Evolutionary conservation across 1,140 invertebrate species (phyloP).

Genomic region (Ceratina calcarata): DNA sequence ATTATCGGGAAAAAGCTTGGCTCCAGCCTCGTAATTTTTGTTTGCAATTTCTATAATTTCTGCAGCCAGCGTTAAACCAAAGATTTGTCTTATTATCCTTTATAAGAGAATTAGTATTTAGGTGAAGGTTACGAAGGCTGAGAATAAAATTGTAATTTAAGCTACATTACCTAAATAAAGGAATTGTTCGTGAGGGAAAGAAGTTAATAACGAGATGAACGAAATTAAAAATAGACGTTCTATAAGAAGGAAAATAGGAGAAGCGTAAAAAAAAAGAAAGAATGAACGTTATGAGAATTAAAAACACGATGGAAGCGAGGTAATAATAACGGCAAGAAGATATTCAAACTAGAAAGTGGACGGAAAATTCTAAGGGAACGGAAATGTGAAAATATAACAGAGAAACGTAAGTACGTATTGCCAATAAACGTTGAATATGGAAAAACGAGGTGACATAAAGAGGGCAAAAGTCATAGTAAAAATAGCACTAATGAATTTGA

Average conservation of each 20-base stretch:
- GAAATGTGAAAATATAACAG: not conserved
- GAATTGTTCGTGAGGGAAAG: not conserved
- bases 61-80: too few species aligned
- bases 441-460: too few species aligned
- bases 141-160: not conserved
- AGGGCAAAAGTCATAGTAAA: too few species aligned
- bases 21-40: too few species aligned
- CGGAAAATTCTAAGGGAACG: not conserved
- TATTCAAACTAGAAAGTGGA: not conserved
- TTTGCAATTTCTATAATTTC: too few species aligned
- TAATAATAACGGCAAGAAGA: not conserved
- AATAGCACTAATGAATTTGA: too few species aligned
- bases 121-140: not conserved
- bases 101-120: not conserved
- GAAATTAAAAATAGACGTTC: conserved; percentile 1
- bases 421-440: not conserved
- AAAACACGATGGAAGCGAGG: not conserved
- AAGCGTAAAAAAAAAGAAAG: not conserved
- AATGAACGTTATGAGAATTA: not conserved
- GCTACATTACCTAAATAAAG: not conserved
- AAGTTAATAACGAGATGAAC: not conserved
- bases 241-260: not conserved
- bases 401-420: not conserved
- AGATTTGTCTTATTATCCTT: too few species aligned
- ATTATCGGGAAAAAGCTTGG: not conserved